Conservation (phyloP, 1,140 invertebrate genomes). For the Penaeus chinensis region DNA sequence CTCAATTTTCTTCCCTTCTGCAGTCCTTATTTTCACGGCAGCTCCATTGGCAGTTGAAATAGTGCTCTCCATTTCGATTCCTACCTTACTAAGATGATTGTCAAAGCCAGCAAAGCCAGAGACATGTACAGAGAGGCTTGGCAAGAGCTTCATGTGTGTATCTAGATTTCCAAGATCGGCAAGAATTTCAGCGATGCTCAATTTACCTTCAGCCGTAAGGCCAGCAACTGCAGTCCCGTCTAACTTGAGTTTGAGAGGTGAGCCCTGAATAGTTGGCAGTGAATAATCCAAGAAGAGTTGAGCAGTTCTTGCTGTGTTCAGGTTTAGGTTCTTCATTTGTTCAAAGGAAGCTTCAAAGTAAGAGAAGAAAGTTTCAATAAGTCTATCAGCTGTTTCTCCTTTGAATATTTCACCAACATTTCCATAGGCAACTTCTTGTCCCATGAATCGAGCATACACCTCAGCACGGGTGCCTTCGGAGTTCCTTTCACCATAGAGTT, state of each 20-base stretch:
- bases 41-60: constrained; percentile 22
- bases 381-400: neutral
- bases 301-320: constrained; percentile 5
- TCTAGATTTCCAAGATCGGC: neutral
- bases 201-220: constrained; percentile 22
- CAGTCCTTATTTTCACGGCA: neutral
- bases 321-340: neutral
- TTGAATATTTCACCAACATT: neutral
- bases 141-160: neutral
- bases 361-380: neutral
- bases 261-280: constrained; percentile 46
- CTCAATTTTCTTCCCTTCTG: neutral
- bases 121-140: constrained; percentile 27
- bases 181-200: neutral
- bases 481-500: neutral
- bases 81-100: constrained; percentile 3
- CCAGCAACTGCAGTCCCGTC: constrained; percentile 19
- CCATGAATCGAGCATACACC: neutral
- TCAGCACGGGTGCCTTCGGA: neutral
- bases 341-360: neutral
- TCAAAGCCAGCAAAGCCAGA: constrained; percentile 45
- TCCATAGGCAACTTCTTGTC: neutral
- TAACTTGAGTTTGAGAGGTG: constrained; percentile 34
- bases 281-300: constrained; percentile 24
- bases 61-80: constrained; percentile 22